Conservation (phyloP, 2,888 invertebrate genomes). For the Clistopyga incitator region DNA sequence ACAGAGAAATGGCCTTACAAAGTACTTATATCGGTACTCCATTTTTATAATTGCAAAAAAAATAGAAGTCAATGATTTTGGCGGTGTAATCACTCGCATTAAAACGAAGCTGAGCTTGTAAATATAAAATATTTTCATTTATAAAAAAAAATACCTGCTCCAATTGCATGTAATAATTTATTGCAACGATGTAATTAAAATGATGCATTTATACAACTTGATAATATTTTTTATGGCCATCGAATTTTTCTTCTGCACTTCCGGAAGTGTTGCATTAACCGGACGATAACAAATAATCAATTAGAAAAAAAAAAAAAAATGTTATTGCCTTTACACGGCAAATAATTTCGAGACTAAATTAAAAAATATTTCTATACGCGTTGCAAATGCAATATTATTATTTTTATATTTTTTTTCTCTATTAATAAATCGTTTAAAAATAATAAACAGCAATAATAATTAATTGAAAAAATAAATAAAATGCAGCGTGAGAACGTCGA, state of each 20-base stretch:
- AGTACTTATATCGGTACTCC: neutral
- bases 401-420: too few relatives aligned
- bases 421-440: neutral
- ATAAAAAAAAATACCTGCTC: neutral
- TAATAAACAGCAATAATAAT: neutral
- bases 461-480: neutral
- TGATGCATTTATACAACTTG: neutral
- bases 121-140: neutral
- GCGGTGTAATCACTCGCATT: neutral
- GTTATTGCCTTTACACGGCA: too few relatives aligned
- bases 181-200: neutral
- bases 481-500: slow-evolving; percentile 28
- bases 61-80: neutral
- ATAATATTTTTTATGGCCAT: neutral
- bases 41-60: too few relatives aligned
- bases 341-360: too few relatives aligned
- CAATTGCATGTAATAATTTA: neutral
- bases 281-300: too few relatives aligned
- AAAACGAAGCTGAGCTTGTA: neutral
- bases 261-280: neutral
- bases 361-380: too few relatives aligned
- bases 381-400: too few relatives aligned
- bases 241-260: neutral
- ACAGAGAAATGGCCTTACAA: slow-evolving; percentile 37
- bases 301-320: too few relatives aligned